phyloP scores from a whole-genome alignment of 2,888 invertebrate genomes.

The Andricus quercusramuli region DNA sequence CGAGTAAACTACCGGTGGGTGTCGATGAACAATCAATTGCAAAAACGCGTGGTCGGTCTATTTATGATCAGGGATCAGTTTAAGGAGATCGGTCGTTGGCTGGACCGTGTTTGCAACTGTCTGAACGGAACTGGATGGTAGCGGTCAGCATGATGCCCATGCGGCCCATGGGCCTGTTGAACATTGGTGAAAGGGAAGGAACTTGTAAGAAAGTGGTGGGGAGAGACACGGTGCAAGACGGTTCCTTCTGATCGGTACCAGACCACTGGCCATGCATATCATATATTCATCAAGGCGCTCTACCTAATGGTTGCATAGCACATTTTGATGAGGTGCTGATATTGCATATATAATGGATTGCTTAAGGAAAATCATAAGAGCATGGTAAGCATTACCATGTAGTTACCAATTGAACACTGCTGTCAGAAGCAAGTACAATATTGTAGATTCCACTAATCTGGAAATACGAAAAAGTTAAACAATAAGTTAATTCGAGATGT shows the following conservation, averaged over 20 bases:
- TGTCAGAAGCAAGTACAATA: background rate
- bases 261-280: constrained; percentile 22
- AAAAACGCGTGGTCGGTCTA: constrained; percentile 19
- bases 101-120: constrained; percentile 68
- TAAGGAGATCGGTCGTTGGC: constrained; percentile 56
- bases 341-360: background rate
- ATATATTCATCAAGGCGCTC: constrained; percentile 27
- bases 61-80: constrained; percentile 44
- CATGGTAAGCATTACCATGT: background rate
- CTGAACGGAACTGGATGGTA: constrained; percentile 55
- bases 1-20: background rate
- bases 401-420: background rate
- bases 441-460: background rate
- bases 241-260: constrained; percentile 40
- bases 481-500: too few relatives aligned
- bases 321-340: constrained; percentile 12
- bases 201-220: constrained; percentile 51
- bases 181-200: constrained; percentile 58
- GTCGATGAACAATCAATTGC: background rate
- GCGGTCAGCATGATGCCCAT: constrained; percentile 56
- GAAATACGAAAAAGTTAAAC: background rate
- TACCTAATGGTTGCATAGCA: constrained; percentile 11
- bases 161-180: constrained; percentile 55
- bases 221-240: constrained; percentile 45
- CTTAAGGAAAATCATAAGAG: background rate